Percentiles rank a stretch among this genome's conserved stretches.
These are phyloP conservation scores for Crossaster papposus DNA, from an alignment of 53 echinoderm and acorn worm species.

Conservation along the genomic window DNA sequence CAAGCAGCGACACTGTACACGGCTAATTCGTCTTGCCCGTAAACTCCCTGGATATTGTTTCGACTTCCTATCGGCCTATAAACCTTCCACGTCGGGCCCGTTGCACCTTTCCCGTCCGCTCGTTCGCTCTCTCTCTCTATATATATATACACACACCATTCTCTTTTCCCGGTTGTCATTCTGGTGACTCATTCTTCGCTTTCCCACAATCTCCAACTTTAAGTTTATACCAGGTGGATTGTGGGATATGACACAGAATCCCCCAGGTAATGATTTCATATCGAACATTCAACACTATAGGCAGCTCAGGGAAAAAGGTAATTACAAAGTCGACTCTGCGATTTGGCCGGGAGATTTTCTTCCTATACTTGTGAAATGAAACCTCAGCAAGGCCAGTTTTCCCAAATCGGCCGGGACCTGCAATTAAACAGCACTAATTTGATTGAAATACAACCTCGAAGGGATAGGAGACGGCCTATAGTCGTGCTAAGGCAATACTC, in stretches of 20 bases:
- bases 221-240: not conserved
- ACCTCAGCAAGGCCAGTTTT: not conserved
- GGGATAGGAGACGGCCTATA: not conserved
- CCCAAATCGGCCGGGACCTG: not conserved
- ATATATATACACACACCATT: too few species aligned
- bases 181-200: constrained; percentile 11
- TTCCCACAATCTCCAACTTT: not conserved
- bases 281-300: not conserved
- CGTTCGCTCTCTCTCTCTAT: too few species aligned
- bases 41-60: constrained; percentile 56
- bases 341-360: not conserved
- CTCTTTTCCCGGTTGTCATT: too few species aligned
- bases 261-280: constrained; percentile 30
- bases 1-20: not conserved
- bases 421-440: not conserved
- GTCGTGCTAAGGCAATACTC: not conserved
- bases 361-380: not conserved
- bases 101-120: constrained; percentile 24
- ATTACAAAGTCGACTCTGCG: not conserved
- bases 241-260: not conserved
- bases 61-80: constrained; percentile 54
- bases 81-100: constrained; percentile 8
- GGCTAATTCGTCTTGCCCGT: constrained; percentile 38
- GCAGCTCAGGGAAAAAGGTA: not conserved
- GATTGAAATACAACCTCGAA: not conserved